Evolutionary conservation across 2,888 invertebrate species (phyloP).

Genomic region (Luperina testacea): DNA sequence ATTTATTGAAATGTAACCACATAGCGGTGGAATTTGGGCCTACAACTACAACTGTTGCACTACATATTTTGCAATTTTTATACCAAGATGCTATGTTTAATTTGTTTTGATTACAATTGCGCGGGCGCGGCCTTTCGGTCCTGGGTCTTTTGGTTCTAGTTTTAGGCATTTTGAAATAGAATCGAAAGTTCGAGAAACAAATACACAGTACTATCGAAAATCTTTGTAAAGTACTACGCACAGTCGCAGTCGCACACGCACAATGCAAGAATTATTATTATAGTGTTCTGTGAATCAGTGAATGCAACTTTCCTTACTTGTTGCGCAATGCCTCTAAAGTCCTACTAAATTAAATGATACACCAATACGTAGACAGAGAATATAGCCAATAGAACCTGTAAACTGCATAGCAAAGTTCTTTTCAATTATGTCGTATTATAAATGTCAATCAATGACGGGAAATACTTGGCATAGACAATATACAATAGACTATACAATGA

Average conservation of each 20-base stretch:
- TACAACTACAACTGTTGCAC: conserved; percentile 12
- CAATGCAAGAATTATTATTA: no score
- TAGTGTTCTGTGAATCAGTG: no score
- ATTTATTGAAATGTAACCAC: conserved; percentile 31
- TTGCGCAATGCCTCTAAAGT: not conserved
- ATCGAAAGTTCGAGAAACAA: not conserved
- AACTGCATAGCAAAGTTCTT: not conserved
- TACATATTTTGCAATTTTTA: conserved; percentile 39
- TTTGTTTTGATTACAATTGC: conserved; percentile 15
- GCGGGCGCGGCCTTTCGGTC: not conserved
- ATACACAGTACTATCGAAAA: not conserved
- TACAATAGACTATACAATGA: not conserved
- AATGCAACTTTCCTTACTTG: not conserved
- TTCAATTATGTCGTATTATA: conserved; percentile 20
- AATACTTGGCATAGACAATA: conserved; percentile 25
- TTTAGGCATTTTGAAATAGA: conserved; percentile 31
- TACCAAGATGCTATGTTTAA: conserved; percentile 24
- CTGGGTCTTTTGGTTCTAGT: not conserved
- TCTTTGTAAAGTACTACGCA: not conserved
- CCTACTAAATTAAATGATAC: conserved; percentile 16
- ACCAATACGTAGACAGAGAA: not conserved
- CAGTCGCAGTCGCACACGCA: not conserved
- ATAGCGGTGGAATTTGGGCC: conserved; percentile 27
- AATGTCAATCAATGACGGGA: conserved; percentile 1
- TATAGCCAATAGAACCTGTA: not conserved